Evolutionary conservation across 2,888 invertebrate species (phyloP).

Genomic region (Lottia gigantea): DNA sequence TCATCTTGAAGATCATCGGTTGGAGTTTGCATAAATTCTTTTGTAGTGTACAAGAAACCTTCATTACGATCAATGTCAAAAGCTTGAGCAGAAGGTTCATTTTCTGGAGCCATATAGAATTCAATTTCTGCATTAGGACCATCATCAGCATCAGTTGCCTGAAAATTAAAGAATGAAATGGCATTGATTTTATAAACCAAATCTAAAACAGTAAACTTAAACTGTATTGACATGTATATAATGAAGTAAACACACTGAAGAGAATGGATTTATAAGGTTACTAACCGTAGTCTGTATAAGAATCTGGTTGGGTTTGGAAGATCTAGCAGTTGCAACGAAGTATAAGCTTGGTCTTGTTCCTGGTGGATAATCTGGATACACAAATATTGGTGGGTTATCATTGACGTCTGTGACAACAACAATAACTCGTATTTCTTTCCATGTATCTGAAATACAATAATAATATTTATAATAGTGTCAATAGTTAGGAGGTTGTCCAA

Average conservation of each 20-base stretch:
- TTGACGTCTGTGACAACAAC: slow-evolving; percentile 88
- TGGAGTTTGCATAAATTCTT: slow-evolving; percentile 22
- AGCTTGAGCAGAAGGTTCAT: slow-evolving; percentile 73
- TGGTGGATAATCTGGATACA: slow-evolving; percentile 74
- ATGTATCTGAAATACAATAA: slow-evolving; percentile 48
- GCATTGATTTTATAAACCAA: too few relatives aligned
- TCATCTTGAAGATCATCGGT: slow-evolving; percentile 30
- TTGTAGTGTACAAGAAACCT: slow-evolving; percentile 35
- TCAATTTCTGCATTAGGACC: slow-evolving; percentile 84
- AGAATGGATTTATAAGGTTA: too few relatives aligned
- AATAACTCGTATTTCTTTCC: slow-evolving; percentile 72
- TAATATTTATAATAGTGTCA: slow-evolving; percentile 39
- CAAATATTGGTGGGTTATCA: slow-evolving; percentile 87
- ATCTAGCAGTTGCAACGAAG: slow-evolving; percentile 82
- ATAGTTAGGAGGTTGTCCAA: too few relatives aligned
- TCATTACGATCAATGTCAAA: slow-evolving; percentile 63
- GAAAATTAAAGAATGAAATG: slow-evolving; percentile 13
- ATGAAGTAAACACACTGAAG: too few relatives aligned
- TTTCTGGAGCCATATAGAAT: slow-evolving; percentile 71
- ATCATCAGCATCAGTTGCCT: slow-evolving; percentile 88
- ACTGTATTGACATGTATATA: too few relatives aligned
- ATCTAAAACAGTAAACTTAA: too few relatives aligned
- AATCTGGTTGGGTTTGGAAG: slow-evolving; percentile 78
- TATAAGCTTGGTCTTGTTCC: slow-evolving; percentile 69
- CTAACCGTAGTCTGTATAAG: slow-evolving; percentile 81